Conservation (phyloP, 1,140 invertebrate genomes). For the Leptinotarsa texana region DNA sequence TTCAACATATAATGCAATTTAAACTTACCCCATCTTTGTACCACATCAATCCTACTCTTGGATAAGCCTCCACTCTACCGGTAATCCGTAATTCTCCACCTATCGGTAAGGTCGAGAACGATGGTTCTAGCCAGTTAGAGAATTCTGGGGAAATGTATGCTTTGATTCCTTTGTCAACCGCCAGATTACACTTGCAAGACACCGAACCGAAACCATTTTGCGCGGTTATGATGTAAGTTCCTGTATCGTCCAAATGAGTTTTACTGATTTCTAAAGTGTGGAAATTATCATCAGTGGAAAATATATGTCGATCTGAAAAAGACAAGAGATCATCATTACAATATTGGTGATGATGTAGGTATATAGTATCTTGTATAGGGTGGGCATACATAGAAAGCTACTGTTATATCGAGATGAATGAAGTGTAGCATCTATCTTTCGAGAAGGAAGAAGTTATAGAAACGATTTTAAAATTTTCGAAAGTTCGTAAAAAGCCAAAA, state of each 20-base stretch:
- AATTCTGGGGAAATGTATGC: conserved; percentile 81
- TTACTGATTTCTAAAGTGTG: conserved; percentile 82
- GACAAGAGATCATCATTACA: not conserved
- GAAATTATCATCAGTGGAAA: conserved; percentile 73
- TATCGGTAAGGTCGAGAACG: conserved; percentile 61
- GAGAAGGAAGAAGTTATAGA: too few species aligned
- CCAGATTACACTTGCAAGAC: conserved; percentile 77
- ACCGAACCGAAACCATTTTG: conserved; percentile 82
- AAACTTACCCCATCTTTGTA: conserved; percentile 65
- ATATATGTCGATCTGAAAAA: conserved; percentile 60
- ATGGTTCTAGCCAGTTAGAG: conserved; percentile 67
- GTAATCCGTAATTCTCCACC: conserved; percentile 70
- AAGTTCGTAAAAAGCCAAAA: too few species aligned
- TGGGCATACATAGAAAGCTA: too few species aligned
- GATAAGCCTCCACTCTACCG: conserved; percentile 79
- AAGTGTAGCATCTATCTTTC: too few species aligned
- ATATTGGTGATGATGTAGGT: not conserved
- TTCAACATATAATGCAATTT: not conserved
- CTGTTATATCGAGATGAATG: too few species aligned
- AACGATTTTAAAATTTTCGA: too few species aligned
- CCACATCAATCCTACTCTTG: conserved; percentile 79
- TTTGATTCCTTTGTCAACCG: conserved; percentile 83
- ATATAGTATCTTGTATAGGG: not conserved
- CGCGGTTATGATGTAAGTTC: conserved; percentile 79
- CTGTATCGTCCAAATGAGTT: conserved; percentile 77